Evolutionary conservation across 1,140 invertebrate species (phyloP).

Genomic region (Micrasema longulum): DNA sequence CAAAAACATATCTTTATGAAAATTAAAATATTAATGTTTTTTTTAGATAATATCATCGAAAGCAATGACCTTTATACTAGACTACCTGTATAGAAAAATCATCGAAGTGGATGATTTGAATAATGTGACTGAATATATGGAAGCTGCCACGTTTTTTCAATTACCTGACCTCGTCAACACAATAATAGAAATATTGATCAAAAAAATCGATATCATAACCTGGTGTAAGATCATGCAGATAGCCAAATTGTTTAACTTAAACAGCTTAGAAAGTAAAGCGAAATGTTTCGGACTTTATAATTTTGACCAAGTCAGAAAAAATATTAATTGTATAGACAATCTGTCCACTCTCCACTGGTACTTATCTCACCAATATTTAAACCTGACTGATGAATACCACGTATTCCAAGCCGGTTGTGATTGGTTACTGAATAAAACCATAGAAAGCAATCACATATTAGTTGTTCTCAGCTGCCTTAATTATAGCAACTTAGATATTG

Average conservation of each 20-base stretch:
- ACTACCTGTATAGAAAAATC: constrained; percentile 37
- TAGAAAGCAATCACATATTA: constrained; percentile 27
- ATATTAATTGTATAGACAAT: constrained; percentile 35
- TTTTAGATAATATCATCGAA: constrained; percentile 47
- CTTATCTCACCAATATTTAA: constrained; percentile 48
- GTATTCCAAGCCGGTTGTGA: constrained; percentile 46
- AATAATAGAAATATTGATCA: constrained; percentile 28
- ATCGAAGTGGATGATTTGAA: constrained; percentile 31
- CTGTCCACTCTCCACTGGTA: constrained; percentile 45
- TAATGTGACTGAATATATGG: constrained; percentile 28
- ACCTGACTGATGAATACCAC: constrained; percentile 41
- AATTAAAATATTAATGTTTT: constrained; percentile 7
- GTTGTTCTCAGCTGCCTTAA: constrained; percentile 48
- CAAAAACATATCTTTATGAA: no score
- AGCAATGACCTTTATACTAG: constrained; percentile 43
- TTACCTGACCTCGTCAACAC: constrained; percentile 20
- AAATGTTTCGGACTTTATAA: constrained; percentile 42
- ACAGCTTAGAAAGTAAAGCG: constrained; percentile 19
- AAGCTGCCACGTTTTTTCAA: constrained; percentile 47
- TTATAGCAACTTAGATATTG: constrained; percentile 39
- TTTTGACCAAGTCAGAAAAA: constrained; percentile 39
- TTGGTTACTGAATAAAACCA: constrained; percentile 40
- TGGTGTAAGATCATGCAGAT: constrained; percentile 43
- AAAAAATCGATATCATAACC: constrained; percentile 18
- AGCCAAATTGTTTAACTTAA: constrained; percentile 30